Conservation (phyloP, 2,888 invertebrate genomes). For the Dorcus parallelipipedus region DNA sequence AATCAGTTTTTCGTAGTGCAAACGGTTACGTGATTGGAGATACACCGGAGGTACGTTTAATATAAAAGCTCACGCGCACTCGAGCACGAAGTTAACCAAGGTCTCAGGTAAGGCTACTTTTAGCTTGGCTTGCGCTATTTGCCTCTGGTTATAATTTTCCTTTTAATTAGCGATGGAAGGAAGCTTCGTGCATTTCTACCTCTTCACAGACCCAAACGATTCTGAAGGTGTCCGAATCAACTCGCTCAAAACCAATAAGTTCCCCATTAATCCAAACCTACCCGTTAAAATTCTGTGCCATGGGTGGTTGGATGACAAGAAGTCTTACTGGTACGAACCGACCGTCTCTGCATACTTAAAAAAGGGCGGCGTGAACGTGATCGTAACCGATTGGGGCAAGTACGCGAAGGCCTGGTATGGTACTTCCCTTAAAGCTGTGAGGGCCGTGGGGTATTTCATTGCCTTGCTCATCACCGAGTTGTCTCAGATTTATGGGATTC, state of each 20-base stretch:
- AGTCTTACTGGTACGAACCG: constrained; percentile 20
- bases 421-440: constrained; percentile 27
- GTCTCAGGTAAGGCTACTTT: too few species aligned
- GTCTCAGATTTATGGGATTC: constrained; percentile 8
- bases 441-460: constrained; percentile 31
- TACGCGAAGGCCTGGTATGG: constrained; percentile 8
- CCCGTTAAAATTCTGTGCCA: constrained; percentile 22
- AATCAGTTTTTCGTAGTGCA: too few species aligned
- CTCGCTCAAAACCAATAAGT: background rate
- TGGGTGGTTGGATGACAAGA: constrained; percentile 19
- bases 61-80: too few species aligned
- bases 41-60: too few species aligned
- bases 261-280: constrained; percentile 3
- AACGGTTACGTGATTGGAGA: too few species aligned
- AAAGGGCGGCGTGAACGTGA: constrained; percentile 12
- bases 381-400: constrained; percentile 16
- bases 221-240: constrained; percentile 6
- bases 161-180: background rate
- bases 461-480: constrained; percentile 29
- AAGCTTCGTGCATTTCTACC: constrained; percentile 12
- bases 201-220: constrained; percentile 5
- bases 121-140: too few species aligned
- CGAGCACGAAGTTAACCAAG: too few species aligned
- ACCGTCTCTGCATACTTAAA: constrained; percentile 16
- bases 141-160: too few species aligned